These are phyloP conservation scores for Scarus forsteni DNA, from an alignment of 2,797 vertebrate genomes.

Conservation along the genomic window DNA sequence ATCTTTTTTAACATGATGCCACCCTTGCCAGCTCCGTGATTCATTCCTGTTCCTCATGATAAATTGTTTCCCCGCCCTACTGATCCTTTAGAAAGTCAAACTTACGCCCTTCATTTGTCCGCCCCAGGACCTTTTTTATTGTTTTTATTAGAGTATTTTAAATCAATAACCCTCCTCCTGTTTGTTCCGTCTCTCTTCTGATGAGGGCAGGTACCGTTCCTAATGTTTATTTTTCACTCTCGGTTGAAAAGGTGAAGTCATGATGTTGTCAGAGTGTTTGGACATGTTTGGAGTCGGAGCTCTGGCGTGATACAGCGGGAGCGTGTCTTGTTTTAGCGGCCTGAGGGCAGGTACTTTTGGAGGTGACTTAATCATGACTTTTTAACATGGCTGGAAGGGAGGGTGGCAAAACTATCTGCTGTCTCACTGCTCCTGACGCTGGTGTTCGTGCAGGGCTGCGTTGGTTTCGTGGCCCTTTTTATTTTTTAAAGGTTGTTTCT, in stretches of 20 bases:
- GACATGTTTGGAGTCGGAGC: constrained; percentile 43
- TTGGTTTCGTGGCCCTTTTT: constrained; percentile 25
- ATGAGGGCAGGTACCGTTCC: neutral
- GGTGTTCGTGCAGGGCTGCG: constrained; percentile 27
- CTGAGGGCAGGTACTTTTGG: constrained; percentile 53
- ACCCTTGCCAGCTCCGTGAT: too few species aligned
- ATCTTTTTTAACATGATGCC: too few species aligned
- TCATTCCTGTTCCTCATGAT: too few species aligned
- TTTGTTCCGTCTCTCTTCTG: neutral
- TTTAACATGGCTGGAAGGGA: constrained; percentile 33
- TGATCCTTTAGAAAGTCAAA: too few species aligned
- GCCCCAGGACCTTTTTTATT: neutral
- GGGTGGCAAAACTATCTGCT: constrained; percentile 22
- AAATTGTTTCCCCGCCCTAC: too few species aligned
- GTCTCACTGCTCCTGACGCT: constrained; percentile 2
- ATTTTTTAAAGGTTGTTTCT: constrained; percentile 23
- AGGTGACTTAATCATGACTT: constrained; percentile 63
- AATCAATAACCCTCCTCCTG: neutral
- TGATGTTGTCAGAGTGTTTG: constrained; percentile 29
- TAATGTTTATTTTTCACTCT: constrained; percentile 19
- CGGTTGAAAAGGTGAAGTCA: constrained; percentile 21
- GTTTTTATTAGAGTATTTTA: neutral
- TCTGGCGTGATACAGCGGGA: constrained; percentile 50
- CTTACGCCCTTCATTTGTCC: constrained; percentile 12
- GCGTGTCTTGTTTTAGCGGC: constrained; percentile 32